These are phyloP conservation scores for Patella ulyssiponensis DNA, from an alignment of 2,888 invertebrate genomes.

Conservation along the genomic window DNA sequence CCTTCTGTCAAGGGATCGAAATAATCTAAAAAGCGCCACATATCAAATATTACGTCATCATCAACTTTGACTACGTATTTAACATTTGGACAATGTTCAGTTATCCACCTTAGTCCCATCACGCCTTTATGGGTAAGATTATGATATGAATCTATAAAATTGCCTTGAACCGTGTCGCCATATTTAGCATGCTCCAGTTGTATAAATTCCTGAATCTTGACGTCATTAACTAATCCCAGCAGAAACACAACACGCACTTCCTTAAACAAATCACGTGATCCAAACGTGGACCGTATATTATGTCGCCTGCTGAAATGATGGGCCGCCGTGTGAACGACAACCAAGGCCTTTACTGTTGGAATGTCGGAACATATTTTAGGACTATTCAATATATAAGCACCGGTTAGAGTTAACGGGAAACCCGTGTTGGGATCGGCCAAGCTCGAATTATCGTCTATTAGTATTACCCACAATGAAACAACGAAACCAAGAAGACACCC, in stretches of 20 bases:
- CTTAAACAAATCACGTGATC: slow-evolving; percentile 39
- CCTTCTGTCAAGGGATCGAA: too few species aligned
- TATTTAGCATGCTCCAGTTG: slow-evolving; percentile 39
- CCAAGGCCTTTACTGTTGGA: slow-evolving; percentile 28
- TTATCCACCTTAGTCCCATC: too few species aligned
- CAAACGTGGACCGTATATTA: slow-evolving; percentile 49
- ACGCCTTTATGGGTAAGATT: too few species aligned
- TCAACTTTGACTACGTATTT: too few species aligned
- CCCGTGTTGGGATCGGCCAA: too few species aligned
- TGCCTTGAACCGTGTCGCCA: background rate
- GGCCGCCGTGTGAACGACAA: slow-evolving; percentile 14
- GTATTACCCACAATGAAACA: too few species aligned
- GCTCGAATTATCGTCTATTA: too few species aligned
- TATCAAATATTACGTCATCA: slow-evolving; percentile 19
- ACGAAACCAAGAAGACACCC: too few species aligned
- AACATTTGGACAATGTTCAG: too few species aligned
- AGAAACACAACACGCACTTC: slow-evolving; percentile 44
- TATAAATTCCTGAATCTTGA: slow-evolving; percentile 33
- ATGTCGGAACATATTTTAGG: slow-evolving; percentile 33
- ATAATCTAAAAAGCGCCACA: too few species aligned
- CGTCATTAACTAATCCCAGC: slow-evolving; percentile 40
- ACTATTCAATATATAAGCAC: slow-evolving; percentile 15
- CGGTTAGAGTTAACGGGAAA: too few species aligned
- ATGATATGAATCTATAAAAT: too few species aligned
- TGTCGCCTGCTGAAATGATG: slow-evolving; percentile 38